These are phyloP conservation scores for Hiodon alosoides DNA, from an alignment of 2,113 vertebrate genomes.

Conservation along the genomic window DNA sequence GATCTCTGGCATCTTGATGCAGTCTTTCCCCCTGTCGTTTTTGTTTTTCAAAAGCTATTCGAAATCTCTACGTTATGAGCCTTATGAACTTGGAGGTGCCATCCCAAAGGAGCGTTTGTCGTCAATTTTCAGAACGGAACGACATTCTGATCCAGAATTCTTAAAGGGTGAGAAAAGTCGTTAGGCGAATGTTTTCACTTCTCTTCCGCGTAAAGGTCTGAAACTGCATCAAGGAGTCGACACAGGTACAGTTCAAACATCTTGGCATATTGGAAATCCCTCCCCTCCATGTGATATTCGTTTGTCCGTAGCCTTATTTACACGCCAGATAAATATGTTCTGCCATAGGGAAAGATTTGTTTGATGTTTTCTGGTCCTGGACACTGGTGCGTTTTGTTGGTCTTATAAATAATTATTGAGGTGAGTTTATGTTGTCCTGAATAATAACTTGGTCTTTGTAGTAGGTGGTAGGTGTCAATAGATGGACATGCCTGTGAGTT, in stretches of 20 bases:
- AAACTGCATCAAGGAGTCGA: slow-evolving; percentile 2
- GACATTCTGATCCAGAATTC: background rate
- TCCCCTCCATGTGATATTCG: slow-evolving; percentile 6
- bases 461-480: too few relatives aligned
- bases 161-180: slow-evolving; percentile 4
- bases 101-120: slow-evolving; percentile 11
- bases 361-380: background rate
- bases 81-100: slow-evolving; percentile 15
- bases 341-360: background rate
- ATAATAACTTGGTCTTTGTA: too few relatives aligned
- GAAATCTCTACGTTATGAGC: slow-evolving; percentile 2
- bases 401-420: too few relatives aligned
- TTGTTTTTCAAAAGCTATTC: background rate
- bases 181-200: slow-evolving; percentile 17
- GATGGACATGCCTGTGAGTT: too few relatives aligned
- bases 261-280: slow-evolving; percentile 11
- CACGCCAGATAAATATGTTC: background rate
- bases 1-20: slow-evolving; percentile 6
- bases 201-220: slow-evolving; percentile 9
- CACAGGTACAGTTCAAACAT: slow-evolving; percentile 21
- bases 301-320: slow-evolving; percentile 2
- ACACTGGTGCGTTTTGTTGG: background rate
- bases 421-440: too few relatives aligned
- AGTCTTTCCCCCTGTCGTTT: too few relatives aligned
- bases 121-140: slow-evolving; percentile 5